Conservation (phyloP, 2,797 vertebrate genomes). For the Craterocephalus amniculus region DNA sequence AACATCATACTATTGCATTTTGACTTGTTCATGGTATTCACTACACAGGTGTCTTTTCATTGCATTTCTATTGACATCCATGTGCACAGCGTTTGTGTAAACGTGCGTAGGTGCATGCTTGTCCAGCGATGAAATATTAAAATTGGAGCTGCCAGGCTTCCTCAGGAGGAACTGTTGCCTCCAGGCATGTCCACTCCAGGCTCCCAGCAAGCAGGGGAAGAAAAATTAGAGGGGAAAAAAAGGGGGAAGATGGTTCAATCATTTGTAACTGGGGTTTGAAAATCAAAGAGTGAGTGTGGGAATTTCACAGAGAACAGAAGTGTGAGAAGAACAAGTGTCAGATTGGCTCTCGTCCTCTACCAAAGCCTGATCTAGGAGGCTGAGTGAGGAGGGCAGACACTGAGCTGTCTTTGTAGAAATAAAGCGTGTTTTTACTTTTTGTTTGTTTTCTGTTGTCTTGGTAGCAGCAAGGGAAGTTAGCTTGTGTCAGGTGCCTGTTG, state of each 20-base stretch:
- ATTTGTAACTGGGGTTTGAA: constrained; percentile 24
- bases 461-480: constrained; percentile 61
- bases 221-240: constrained; percentile 18
- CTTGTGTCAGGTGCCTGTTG: constrained; percentile 67
- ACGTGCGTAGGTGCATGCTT: constrained; percentile 6
- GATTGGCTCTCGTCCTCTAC: constrained; percentile 35
- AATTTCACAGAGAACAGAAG: background rate
- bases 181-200: constrained; percentile 64
- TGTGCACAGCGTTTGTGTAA: constrained; percentile 5
- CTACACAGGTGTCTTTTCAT: constrained; percentile 9
- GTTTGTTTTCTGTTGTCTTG: constrained; percentile 77
- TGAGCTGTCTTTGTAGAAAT: constrained; percentile 64
- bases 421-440: constrained; percentile 53
- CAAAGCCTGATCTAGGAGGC: constrained; percentile 13
- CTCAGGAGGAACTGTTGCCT: constrained; percentile 70
- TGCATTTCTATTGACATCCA: constrained; percentile 27
- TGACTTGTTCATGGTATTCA: background rate
- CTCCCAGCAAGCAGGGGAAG: constrained; percentile 26
- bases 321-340: constrained; percentile 36
- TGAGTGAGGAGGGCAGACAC: constrained; percentile 9
- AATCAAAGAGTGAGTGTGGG: constrained; percentile 4
- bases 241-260: constrained; percentile 47
- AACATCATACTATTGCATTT: constrained; percentile 10
- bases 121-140: constrained; percentile 82
- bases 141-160: constrained; percentile 76